A percentile compares a stretch with the other conserved stretches of the same genome.
Conservation (phyloP, 2,888 invertebrate genomes). For the Himalopsyche tibetana region DNA sequence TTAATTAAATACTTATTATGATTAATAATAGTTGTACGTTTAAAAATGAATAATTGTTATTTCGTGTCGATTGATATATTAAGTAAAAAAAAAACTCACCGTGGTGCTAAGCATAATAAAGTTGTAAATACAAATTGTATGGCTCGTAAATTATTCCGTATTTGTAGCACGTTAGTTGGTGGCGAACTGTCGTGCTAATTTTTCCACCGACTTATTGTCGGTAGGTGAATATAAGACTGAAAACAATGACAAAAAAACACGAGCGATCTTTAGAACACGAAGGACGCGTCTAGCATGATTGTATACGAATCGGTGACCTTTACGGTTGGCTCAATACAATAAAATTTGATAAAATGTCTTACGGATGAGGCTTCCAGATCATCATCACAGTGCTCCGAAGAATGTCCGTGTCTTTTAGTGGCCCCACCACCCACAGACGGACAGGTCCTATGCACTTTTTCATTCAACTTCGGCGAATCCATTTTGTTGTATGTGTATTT, state of each 20-base stretch:
- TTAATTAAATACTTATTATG: too few relatives aligned
- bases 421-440: constrained; percentile 48
- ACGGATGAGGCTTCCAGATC: constrained; percentile 58
- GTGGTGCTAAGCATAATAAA: not conserved
- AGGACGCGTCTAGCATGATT: not conserved
- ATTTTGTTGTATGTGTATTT: constrained; percentile 45
- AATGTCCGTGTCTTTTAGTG: constrained; percentile 44
- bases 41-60: too few relatives aligned
- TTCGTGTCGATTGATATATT: too few relatives aligned
- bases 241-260: constrained; percentile 33
- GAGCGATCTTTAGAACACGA: constrained; percentile 35
- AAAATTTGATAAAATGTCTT: constrained; percentile 8
- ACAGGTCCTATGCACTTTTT: constrained; percentile 63
- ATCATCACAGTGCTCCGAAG: constrained; percentile 41
- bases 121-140: constrained; percentile 3
- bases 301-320: not conserved
- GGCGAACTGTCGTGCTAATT: constrained; percentile 13
- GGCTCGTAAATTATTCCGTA: not conserved
- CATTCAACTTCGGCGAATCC: constrained; percentile 66
- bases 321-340: not conserved
- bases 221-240: not conserved
- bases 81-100: not conserved
- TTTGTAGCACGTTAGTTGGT: not conserved
- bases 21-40: too few relatives aligned
- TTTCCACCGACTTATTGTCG: not conserved